Evolutionary conservation across 2,113 vertebrate species (phyloP).

Genomic region (Perca flavescens): DNA sequence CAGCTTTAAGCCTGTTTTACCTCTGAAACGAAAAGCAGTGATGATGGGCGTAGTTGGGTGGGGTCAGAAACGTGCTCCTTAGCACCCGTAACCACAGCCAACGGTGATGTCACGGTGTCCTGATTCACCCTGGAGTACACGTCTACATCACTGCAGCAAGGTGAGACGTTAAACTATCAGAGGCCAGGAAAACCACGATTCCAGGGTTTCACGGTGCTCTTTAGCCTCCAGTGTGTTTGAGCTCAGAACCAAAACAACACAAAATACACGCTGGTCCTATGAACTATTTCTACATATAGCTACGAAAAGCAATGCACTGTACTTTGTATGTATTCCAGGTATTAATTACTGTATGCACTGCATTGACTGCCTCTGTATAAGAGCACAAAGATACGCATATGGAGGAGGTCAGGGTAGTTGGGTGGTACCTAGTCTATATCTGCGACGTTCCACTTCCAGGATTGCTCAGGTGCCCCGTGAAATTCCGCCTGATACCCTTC

Average conservation of each 20-base stretch:
- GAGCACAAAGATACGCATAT: too few relatives aligned
- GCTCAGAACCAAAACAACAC: neutral
- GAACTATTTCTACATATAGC: too few relatives aligned
- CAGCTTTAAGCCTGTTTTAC: neutral
- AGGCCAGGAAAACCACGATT: neutral
- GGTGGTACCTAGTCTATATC: too few relatives aligned
- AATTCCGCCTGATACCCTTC: too few relatives aligned
- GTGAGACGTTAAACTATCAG: neutral
- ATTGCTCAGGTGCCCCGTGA: too few relatives aligned
- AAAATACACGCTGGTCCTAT: neutral
- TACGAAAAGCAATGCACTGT: too few relatives aligned
- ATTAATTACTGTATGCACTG: too few relatives aligned
- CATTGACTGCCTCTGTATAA: too few relatives aligned
- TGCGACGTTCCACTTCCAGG: too few relatives aligned
- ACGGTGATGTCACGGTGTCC: neutral
- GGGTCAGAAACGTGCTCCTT: neutral
- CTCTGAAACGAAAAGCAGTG: neutral
- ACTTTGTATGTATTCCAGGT: too few relatives aligned
- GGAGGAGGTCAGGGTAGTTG: too few relatives aligned
- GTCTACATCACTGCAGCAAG: neutral
- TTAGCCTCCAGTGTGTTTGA: neutral
- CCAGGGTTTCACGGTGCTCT: too few relatives aligned
- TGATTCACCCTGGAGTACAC: neutral
- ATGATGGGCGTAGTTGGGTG: neutral
- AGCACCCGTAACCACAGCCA: neutral